Percentiles rank a stretch among this genome's conserved stretches.
These are phyloP conservation scores for Achatina immaculata DNA, from an alignment of 1,140 invertebrate genomes.

Conservation along the genomic window DNA sequence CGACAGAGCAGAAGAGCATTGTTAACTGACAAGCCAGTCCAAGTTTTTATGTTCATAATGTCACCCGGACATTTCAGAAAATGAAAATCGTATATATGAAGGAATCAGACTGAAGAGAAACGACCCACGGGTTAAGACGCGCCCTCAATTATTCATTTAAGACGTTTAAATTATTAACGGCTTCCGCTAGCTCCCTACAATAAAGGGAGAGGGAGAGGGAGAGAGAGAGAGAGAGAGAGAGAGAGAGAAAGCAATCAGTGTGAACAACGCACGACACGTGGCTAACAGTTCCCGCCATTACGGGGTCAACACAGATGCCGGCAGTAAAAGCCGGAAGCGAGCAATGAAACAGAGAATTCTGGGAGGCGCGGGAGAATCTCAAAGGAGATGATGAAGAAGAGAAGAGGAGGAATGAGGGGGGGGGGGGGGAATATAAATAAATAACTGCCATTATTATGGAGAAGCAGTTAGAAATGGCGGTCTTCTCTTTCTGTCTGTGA, in stretches of 20 bases:
- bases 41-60: too few relatives aligned
- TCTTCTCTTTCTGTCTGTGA: not conserved
- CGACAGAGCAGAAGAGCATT: too few relatives aligned
- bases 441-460: constrained; percentile 6
- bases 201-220: too few relatives aligned
- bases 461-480: not conserved
- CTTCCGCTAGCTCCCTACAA: not conserved
- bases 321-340: constrained; percentile 22
- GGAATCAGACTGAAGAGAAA: too few relatives aligned
- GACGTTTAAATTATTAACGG: not conserved
- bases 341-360: not conserved
- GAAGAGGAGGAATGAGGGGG: not conserved
- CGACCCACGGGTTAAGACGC: not conserved
- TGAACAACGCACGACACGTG: not conserved
- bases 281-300: constrained; percentile 16
- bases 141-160: not conserved
- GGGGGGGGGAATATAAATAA: not conserved
- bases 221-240: too few relatives aligned
- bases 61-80: not conserved
- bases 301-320: not conserved
- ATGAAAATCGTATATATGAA: not conserved
- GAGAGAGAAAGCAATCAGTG: not conserved
- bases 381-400: not conserved
- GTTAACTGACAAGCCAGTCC: too few relatives aligned
- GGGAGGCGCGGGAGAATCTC: constrained; percentile 11